Evolutionary conservation across 2,113 vertebrate species (phyloP).

Genomic region (Athene noctua): DNA sequence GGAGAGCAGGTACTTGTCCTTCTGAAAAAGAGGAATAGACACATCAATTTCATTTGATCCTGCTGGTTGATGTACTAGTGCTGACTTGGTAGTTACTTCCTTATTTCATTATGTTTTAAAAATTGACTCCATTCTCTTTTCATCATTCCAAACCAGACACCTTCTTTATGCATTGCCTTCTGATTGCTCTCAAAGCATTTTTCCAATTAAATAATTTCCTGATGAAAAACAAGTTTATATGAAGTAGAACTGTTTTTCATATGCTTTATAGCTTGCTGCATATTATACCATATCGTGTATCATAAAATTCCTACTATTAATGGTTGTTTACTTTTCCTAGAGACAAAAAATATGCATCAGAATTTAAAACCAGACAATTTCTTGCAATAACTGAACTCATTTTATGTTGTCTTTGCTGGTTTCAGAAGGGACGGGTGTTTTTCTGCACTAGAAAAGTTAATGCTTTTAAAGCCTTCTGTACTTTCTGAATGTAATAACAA

Average conservation of each 20-base stretch:
- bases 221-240: background rate
- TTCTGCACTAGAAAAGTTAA: slow-evolving; percentile 1
- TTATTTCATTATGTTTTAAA: background rate
- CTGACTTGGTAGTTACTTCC: background rate
- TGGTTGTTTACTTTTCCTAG: slow-evolving; percentile 13
- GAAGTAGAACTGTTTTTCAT: background rate
- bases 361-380: slow-evolving; percentile 9
- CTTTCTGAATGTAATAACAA: slow-evolving; percentile 14
- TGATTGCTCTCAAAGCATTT: background rate
- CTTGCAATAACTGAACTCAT: background rate
- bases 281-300: background rate
- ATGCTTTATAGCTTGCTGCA: background rate
- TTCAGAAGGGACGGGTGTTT: background rate
- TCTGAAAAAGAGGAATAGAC: background rate
- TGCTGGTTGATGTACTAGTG: background rate
- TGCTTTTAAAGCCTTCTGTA: slow-evolving; percentile 29
- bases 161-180: background rate
- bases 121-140: background rate
- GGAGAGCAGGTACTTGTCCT: background rate
- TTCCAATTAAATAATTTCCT: slow-evolving; percentile 25
- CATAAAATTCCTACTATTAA: background rate
- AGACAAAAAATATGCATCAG: background rate
- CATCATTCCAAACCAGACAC: background rate
- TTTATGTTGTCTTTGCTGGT: background rate
- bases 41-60: background rate